A percentile compares a stretch with the other conserved stretches of the same genome.
These are phyloP conservation scores for Eupithecia vulgata DNA, from an alignment of 2,888 invertebrate genomes.

Conservation along the genomic window DNA sequence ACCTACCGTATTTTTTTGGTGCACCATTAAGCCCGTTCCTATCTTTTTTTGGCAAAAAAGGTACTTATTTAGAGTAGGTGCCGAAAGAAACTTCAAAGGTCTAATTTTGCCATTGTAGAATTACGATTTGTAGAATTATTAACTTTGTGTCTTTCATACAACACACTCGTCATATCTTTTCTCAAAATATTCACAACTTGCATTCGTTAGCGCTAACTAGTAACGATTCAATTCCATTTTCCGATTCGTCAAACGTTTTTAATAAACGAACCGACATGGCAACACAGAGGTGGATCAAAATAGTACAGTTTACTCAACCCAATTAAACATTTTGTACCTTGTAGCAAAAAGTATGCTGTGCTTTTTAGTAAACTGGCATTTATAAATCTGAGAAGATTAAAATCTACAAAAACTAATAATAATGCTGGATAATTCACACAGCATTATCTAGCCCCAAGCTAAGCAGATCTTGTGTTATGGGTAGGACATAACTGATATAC, in stretches of 20 bases:
- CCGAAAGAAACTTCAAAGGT: background rate
- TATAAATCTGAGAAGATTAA: no score
- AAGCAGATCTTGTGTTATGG: no score
- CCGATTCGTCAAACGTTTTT: slow-evolving; percentile 1
- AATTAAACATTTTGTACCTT: background rate
- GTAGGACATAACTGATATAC: no score
- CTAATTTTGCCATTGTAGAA: background rate
- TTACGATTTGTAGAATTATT: background rate
- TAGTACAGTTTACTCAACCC: background rate
- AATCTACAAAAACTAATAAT: no score
- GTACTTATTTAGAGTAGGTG: background rate
- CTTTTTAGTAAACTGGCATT: no score
- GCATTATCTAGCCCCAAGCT: no score
- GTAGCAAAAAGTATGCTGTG: background rate
- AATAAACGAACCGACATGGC: background rate
- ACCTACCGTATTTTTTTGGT: no score
- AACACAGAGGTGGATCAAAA: background rate
- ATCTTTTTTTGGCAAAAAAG: no score
- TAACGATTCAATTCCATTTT: background rate
- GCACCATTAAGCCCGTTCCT: no score
- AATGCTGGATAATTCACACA: no score
- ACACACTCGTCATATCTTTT: background rate
- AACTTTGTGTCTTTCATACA: background rate
- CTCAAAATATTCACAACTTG: background rate
- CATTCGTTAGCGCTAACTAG: slow-evolving; percentile 1